A percentile compares a stretch with the other conserved stretches of the same genome.
These are phyloP conservation scores for Drosophila anomalipes DNA, from an alignment of 2,888 invertebrate genomes.

Conservation along the genomic window DNA sequence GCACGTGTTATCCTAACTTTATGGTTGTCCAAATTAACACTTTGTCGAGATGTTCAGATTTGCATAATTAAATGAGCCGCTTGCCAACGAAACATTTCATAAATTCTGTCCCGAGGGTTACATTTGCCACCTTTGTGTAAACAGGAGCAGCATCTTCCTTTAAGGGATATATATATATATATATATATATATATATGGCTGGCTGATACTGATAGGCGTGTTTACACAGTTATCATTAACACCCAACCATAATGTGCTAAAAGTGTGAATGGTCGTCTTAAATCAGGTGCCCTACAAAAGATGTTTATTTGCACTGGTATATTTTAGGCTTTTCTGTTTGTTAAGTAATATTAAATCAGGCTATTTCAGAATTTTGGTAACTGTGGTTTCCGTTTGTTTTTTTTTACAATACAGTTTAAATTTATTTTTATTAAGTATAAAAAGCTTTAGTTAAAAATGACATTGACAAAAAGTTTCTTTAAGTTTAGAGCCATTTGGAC, in stretches of 20 bases:
- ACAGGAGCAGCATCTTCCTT: constrained; percentile 7
- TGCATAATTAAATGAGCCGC: constrained; percentile 49
- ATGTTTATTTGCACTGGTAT: constrained; percentile 6
- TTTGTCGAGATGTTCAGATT: constrained; percentile 28
- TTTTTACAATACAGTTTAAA: background rate
- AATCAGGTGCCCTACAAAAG: constrained; percentile 1
- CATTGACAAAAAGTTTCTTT: background rate
- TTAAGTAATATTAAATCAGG: background rate
- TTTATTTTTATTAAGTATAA: background rate
- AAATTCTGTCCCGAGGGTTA: constrained; percentile 26
- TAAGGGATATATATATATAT: background rate
- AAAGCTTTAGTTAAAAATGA: background rate
- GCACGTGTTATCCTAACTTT: constrained; percentile 41
- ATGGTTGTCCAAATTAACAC: constrained; percentile 43
- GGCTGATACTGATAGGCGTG: constrained; percentile 20
- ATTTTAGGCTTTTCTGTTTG: background rate
- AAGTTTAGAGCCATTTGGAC: background rate
- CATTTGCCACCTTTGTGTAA: constrained; percentile 27
- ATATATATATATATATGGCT: background rate
- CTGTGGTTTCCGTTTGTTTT: too few relatives aligned
- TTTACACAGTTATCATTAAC: constrained; percentile 21
- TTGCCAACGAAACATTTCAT: constrained; percentile 19
- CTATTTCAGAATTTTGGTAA: background rate
- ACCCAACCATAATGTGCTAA: background rate
- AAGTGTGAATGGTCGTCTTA: background rate